These are phyloP conservation scores for Xestia xanthographa DNA, from an alignment of 2,888 invertebrate species.

Conservation along the genomic window DNA sequence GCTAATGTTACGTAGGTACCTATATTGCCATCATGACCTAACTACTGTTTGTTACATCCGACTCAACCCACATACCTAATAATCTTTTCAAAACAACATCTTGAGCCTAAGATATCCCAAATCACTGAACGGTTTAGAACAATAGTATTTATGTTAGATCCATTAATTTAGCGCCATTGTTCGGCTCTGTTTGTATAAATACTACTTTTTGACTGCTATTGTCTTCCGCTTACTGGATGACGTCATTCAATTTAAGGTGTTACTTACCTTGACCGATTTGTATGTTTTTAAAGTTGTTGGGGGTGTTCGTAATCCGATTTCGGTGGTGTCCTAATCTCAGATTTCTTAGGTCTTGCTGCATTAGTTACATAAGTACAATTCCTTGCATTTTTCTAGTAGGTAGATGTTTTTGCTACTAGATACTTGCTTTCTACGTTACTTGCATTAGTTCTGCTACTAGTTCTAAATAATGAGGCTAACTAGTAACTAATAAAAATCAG, in stretches of 20 bases:
- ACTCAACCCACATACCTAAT: neutral
- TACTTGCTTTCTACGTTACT: too few relatives aligned
- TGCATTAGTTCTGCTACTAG: too few relatives aligned
- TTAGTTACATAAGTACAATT: too few relatives aligned
- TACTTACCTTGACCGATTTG: neutral
- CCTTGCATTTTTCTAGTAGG: too few relatives aligned
- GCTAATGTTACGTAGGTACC: neutral
- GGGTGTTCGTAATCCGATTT: neutral
- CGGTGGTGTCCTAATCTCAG: too few relatives aligned
- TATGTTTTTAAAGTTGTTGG: neutral
- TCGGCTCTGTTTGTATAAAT: constrained; percentile 63
- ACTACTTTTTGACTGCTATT: constrained; percentile 59
- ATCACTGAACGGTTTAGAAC: constrained; percentile 12
- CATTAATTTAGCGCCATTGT: constrained; percentile 63
- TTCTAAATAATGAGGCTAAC: neutral
- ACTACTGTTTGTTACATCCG: neutral
- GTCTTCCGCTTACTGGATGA: constrained; percentile 38
- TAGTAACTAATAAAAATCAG: neutral
- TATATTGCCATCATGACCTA: neutral
- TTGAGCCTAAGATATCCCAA: neutral
- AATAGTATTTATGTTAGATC: constrained; percentile 47
- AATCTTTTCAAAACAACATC: constrained; percentile 8
- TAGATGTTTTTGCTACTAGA: too few relatives aligned
- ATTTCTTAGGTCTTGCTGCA: neutral
- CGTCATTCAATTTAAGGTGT: constrained; percentile 42